Base-by-base conservation (phyloP, 2,113 vertebrate species). In the Daubentonia madagascariensis region DNA sequence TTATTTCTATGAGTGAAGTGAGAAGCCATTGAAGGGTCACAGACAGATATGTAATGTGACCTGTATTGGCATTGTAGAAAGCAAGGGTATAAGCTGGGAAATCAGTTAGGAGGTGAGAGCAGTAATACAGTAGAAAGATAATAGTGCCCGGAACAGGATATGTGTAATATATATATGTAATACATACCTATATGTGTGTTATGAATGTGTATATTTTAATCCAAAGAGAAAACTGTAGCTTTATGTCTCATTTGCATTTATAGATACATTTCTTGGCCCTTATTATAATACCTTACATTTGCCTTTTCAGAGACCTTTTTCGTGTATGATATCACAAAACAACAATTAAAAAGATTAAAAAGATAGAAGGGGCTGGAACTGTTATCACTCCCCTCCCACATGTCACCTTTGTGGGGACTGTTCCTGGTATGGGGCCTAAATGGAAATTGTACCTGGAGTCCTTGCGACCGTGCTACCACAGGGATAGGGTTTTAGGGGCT, bases 231-330 rank as follows among this genome's bases (percentile, higher is more conserved):
- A 94, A 85, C n/a, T 68, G 40, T 94, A 76, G 2, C 22, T 94
- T 97, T 80, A n/a, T 83, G 1, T 63, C 37, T 97, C 30, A 73
- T 86, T 96, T 94, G 13, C 59, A 48, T 90, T n/a, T 91, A 52
- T 88, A 93, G 72, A 75, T 45, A 75, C 28, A 86, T 93, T 94
- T 86, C 70, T 96, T 92, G 35, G 63, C 3, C 28, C 2, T 88
- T 84, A 45, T 85, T 89, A 37, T 79, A 28, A 40, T 68, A 81
- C 12, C 6, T 92, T 63, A 45, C 81, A 61, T 85, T 95, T 91
- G 30, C 68, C 43, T 95, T 95, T 94, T 54, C 57, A 92, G 50
- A 75, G 17, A 85, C 89, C 13, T 45, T 37, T 95, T 76, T 81
- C 3, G 30, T 86, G 17, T 45, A 54, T 76, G 61, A 25, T 65